Percentiles rank a stretch among this genome's conserved stretches.
These are phyloP conservation scores for Hemiscyllium ocellatum DNA, from an alignment of 2,113 vertebrate genomes.

Conservation along the genomic window DNA sequence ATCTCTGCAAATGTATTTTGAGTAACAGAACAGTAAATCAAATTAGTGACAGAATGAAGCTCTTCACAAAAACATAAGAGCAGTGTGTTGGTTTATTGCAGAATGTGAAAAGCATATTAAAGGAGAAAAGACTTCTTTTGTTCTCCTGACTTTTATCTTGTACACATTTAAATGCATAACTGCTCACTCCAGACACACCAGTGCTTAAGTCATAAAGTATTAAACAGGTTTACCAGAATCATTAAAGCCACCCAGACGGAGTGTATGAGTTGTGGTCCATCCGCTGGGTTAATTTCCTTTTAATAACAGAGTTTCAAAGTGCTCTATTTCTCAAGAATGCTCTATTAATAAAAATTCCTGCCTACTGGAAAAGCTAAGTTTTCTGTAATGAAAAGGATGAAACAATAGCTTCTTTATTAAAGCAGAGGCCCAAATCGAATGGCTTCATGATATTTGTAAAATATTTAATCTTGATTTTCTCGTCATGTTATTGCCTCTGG, in stretches of 20 bases:
- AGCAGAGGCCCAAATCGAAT: conserved; percentile 14
- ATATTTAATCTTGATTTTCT: conserved; percentile 31
- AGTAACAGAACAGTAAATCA: not conserved
- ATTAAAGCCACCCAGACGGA: conserved; percentile 37
- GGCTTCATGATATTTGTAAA: conserved; percentile 30
- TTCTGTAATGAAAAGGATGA: conserved; percentile 30
- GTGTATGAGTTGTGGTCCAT: conserved; percentile 33
- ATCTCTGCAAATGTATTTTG: conserved; percentile 31
- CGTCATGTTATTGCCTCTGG: conserved; percentile 35
- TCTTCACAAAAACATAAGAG: conserved; percentile 20
- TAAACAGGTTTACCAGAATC: conserved; percentile 38
- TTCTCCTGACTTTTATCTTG: conserved; percentile 35
- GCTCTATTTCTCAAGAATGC: conserved; percentile 22
- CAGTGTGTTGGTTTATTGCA: conserved; percentile 12
- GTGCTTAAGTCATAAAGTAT: conserved; percentile 38
- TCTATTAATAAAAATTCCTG: conserved; percentile 33
- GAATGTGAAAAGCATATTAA: conserved; percentile 16
- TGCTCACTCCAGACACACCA: conserved; percentile 36
- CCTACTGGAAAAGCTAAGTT: conserved; percentile 19
- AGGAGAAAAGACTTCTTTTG: conserved; percentile 32
- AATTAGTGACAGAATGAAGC: conserved; percentile 17
- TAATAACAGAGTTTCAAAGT: conserved; percentile 37
- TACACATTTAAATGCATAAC: conserved; percentile 37
- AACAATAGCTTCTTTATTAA: conserved; percentile 36
- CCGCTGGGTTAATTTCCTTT: conserved; percentile 33